Evolutionary conservation across 2,888 invertebrate species (phyloP).

Genomic region (Eilema caniola): DNA sequence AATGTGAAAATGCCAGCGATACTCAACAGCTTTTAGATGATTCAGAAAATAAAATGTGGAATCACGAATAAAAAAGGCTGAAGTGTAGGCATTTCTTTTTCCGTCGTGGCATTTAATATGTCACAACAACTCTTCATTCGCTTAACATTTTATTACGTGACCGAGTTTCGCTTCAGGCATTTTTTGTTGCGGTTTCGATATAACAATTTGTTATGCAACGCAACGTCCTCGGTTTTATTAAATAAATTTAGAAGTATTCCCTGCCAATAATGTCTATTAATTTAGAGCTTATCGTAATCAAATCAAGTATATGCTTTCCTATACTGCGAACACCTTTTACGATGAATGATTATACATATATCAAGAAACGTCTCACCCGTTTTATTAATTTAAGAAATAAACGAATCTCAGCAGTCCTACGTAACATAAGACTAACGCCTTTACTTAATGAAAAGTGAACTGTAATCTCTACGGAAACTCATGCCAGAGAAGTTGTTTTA

Average conservation of each 20-base stretch:
- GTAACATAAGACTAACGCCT: background rate
- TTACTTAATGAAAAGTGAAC: background rate
- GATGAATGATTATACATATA: no score
- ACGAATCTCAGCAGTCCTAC: background rate
- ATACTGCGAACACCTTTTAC: no score
- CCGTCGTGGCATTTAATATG: slow-evolving; percentile 44
- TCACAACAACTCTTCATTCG: slow-evolving; percentile 44
- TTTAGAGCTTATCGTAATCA: background rate
- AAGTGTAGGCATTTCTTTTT: slow-evolving; percentile 41
- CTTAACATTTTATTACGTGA: slow-evolving; percentile 45
- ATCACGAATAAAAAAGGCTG: slow-evolving; percentile 35
- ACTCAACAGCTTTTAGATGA: slow-evolving; percentile 8
- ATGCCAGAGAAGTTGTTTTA: background rate
- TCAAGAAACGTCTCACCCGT: no score
- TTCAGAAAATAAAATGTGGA: slow-evolving; percentile 30
- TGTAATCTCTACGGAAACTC: background rate
- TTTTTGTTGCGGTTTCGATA: slow-evolving; percentile 18
- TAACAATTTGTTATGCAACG: background rate
- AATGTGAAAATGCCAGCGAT: slow-evolving; percentile 7
- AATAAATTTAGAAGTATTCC: background rate
- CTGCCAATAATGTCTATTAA: background rate
- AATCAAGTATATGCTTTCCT: background rate
- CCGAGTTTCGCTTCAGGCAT: slow-evolving; percentile 29
- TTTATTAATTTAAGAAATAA: no score
- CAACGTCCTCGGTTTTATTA: no score